Base-by-base conservation (phyloP, 2,113 vertebrate species). In the Tringa solitaria region DNA sequence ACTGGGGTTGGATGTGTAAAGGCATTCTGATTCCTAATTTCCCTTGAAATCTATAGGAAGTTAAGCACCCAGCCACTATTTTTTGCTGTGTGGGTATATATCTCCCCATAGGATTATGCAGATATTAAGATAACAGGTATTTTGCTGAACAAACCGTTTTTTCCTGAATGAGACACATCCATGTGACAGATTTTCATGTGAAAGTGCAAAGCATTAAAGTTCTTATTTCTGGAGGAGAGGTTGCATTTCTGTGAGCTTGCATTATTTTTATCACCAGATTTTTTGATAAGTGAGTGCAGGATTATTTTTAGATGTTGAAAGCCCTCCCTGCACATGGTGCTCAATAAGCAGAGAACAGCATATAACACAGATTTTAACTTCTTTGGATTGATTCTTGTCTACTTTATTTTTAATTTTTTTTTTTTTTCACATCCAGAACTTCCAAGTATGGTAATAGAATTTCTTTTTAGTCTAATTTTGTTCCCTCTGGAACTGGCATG, bases 291-390 rank as follows among this genome's bases (percentile, higher is more conserved):
- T 77, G 32, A 74, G 7, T 8, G 8, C 32, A 67, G 65, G n/a
- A 16, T 82, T 85, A 76, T 51, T 88, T 95, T 61, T 76, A 32
- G 19, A 48, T 72, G 30, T 64, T 8, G 3, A 90, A 83, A 83
- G 11, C 13, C 32, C 27, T 76, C 45, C 87, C 18, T 39, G 12
- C 1, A 0, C 0, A 0, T 70, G 32, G 5, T 73, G 22, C 17
- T 87, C 45, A 35, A 8, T 57, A 70, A 72, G 23, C 33, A 53
- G 24, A 85, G 73, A 90, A 54, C 13, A 50, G 35, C 30, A 73
- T 50, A 41, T 73, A 60, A 24, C 24, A 75, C 19, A 56, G 5
- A 69, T 79, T n/a, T 64, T 35, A 72, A 24, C 21, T 82, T 8
- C 14, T 48, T 1, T 60, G 73, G 61, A 68, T 87, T 87, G 57